Base-by-base conservation (phyloP, 2,888 invertebrate species). In the Salpingus planirostris region DNA sequence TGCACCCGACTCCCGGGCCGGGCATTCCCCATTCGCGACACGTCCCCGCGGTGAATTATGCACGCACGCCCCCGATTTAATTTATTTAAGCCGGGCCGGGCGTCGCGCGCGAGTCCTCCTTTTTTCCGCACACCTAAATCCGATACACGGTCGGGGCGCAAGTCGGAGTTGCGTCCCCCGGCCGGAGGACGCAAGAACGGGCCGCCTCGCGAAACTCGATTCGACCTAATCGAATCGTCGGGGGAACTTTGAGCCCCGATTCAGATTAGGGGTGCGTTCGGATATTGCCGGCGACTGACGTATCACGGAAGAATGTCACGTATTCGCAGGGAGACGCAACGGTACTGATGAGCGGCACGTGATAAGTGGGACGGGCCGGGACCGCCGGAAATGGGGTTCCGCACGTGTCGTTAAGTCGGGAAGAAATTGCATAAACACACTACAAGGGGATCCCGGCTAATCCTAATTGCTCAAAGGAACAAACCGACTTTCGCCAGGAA, bases 221-320 rank as follows among this genome's bases (percentile, higher is more conserved):
- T 35, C 31, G 35, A 30, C 35, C 35, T 35, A 35, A 36, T 31
- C 31, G 31, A 31, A 36, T 36, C 31, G 36, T 25, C 11, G 14
- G 31, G 28, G 23, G 27, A 27, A 14, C 21, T 28, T 21, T 13
- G 7, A 7, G 23, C 31, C 31, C 27, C 27, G 35, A 37, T 42
- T 38, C 43, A 46, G 42, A 46, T 46, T 43, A 46, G 31, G 39
- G 31, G 40, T 42, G 39, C 38, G 36, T 37, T 33, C 40, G 40
- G 29, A 18, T n/a, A n/a, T n/a, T n/a, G n/a, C n/a, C n/a, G n/a
- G n/a, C n/a, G n/a, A n/a, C n/a, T n/a, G n/a, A 25, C 36, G 40
- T 45, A 45, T 40, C 39, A 40, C 36, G 39, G 33, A 44, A 41
- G 46, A 44, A 38, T 36, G 41, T 44, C 46, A 46, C 46, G 46